Evolutionary conservation across 2,113 vertebrate genomes (phyloP), one percentile per base, ranked within the genome.

Genomic region (Lepus europaeus): DNA sequence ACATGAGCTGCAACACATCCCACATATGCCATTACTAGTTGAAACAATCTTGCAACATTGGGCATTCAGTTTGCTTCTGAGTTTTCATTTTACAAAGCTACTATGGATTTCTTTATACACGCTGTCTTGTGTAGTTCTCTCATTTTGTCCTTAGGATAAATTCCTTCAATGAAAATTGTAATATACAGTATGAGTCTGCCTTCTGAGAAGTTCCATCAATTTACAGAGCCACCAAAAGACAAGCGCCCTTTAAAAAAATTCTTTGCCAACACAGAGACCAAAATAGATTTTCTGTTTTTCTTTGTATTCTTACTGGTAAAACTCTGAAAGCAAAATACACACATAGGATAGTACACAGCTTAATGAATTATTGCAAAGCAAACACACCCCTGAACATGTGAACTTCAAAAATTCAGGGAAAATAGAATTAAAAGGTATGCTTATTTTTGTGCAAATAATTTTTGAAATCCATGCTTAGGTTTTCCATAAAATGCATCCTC

Each of bases 51-150:
- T 39, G 39, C 53, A 83, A 17, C n/a, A 16, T 23, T 39, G 13
- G 78, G 39, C 31, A 36, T 36, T 59, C 39, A 23, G 9, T 70
- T 39, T 73, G 22, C 29, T 66, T 77, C 45, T 83, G 13, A 68
- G 56, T n/a, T 39, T 88, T 76, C 76, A 59, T 82, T 69, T 91
- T 77, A 70, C 69, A 91, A 91, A 91, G 25, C 70, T 33, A 51
- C 70, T 69, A 20, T 64, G 31, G 22, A 68, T 64, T 79, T 72
- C 9, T 9, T 39, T 78, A 90, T 11, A 63, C 6, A 63, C 8
- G 10, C 2, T 63, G 22, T 51, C 20, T 77, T 14, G 5, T n/a
- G 33, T 2, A 39, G 13, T 88, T 91, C 77, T 51, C 70, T 77
- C 36, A 77, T 74, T 77, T 20, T 77, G 29, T 33, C 56, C 51